These are phyloP conservation scores for Agraylea sexmaculata DNA, from an alignment of 1,140 invertebrate genomes.

Conservation along the genomic window DNA sequence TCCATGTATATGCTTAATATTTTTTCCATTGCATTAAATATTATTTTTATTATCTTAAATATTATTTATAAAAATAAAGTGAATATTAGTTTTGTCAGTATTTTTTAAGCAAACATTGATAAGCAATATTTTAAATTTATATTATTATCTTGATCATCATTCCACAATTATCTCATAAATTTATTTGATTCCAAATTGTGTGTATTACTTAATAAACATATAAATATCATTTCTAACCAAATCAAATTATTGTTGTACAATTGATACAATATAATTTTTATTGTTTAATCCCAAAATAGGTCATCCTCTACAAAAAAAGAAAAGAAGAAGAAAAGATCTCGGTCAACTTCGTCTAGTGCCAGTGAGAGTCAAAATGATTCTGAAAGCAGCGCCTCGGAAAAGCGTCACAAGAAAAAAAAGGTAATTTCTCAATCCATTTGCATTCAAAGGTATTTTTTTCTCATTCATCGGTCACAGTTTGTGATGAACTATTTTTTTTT, in stretches of 20 bases:
- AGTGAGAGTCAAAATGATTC: slow-evolving; percentile 27
- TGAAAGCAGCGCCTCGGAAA: slow-evolving; percentile 39
- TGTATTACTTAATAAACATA: background rate
- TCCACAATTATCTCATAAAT: too few relatives aligned
- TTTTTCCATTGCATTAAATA: too few relatives aligned
- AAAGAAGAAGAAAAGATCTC: slow-evolving; percentile 43
- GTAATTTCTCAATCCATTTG: slow-evolving; percentile 24
- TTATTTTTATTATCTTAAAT: too few relatives aligned
- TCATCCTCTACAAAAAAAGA: slow-evolving; percentile 27
- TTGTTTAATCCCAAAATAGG: too few relatives aligned
- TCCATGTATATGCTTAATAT: slow-evolving; percentile 13
- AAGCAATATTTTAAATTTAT: background rate
- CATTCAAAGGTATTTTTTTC: background rate
- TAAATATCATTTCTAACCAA: background rate
- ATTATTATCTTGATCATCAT: too few relatives aligned
- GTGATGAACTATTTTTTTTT: slow-evolving; percentile 15
- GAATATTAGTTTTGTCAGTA: too few relatives aligned
- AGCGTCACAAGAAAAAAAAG: slow-evolving; percentile 44
- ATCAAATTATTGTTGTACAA: too few relatives aligned
- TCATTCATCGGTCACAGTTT: background rate
- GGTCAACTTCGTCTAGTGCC: slow-evolving; percentile 28
- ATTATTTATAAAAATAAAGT: too few relatives aligned
- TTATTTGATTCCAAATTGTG: background rate
- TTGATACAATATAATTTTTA: too few relatives aligned
- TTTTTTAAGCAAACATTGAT: too few relatives aligned